Evolutionary conservation across 2,888 invertebrate genomes (phyloP), one percentile per base, ranked within the genome.

Genomic region (Polymixis flavicincta): DNA sequence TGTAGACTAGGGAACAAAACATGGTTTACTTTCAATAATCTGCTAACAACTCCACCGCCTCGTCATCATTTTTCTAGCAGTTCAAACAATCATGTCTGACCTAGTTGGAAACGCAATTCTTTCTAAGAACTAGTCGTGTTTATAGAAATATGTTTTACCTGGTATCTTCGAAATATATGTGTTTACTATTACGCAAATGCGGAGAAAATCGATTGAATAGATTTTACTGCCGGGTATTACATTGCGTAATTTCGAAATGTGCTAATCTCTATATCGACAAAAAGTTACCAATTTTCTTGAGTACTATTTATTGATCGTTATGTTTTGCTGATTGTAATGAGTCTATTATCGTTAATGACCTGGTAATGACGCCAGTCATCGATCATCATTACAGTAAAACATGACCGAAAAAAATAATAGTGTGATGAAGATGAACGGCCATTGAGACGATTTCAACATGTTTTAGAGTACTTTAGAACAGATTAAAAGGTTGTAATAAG

Each of bases 1-100:
- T 14, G 19, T 52, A 50, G 14, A 71, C 60, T 57, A 79, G 72
- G 64, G 42, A 45, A 79, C 79, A 72, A 59, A 65, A 50, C 25
- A 25, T 25, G 42, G 14, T 68, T 71, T 70, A 73, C 32, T 42
- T 80, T n/a, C 19, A 59, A 59, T 50, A 72, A 73, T 68, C 48
- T 54, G 61, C 42, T 54, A n/a, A 71, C 19, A 45, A 50, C 9
- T 54, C 48, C 59, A 70, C 25, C n/a, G 67, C 48, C 11, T 68
- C 59, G 63, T 86, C 85, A 86, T 80, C 32, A 61, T n/a, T 68
- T 80, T 84, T 68, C 48, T 65, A 76, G 57, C 42, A 78, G 50
- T 66, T 78, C 42, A 52, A 48, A 70, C 19, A 67, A 28, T 42
- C 57, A 25, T 59, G n/a, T 52, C 28, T 77, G 78, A 70, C 76